phyloP scores from a whole-genome alignment of 2,797 vertebrate species.

The Psittacula derbiana region DNA sequence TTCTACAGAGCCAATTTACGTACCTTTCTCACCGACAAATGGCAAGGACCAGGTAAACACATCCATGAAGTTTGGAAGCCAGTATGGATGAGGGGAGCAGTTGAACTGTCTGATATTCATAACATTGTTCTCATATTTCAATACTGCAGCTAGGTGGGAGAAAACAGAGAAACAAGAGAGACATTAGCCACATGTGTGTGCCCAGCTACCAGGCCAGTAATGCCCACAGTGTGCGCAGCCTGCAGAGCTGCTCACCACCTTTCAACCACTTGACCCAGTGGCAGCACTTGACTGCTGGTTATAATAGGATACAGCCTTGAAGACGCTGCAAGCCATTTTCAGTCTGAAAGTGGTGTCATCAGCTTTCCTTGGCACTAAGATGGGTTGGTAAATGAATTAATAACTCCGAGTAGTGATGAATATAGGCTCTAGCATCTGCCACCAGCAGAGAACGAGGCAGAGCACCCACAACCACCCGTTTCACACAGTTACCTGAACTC shows the following conservation, averaged over 20 bases:
- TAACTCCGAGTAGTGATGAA: neutral
- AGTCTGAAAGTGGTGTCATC: neutral
- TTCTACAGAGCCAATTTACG: neutral
- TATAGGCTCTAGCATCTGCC: rapidly evolving
- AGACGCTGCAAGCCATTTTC: neutral
- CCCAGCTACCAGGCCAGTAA: neutral
- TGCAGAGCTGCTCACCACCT: neutral
- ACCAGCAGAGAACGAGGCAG: neutral
- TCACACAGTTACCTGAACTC: neutral
- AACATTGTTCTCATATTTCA: conserved; percentile 98
- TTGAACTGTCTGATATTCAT: conserved; percentile 99
- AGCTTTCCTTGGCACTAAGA: neutral
- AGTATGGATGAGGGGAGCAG: conserved; percentile 97
- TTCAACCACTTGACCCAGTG: neutral
- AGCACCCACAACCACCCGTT: neutral
- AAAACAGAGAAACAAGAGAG: neutral
- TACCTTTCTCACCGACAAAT: conserved; percentile 96
- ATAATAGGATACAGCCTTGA: neutral
- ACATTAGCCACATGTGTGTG: neutral
- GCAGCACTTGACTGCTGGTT: neutral
- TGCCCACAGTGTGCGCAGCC: neutral
- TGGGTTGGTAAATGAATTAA: neutral
- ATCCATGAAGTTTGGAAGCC: conserved; percentile 99
- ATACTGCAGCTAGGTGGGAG: conserved; percentile 87
- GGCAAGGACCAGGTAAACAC: conserved; percentile 99